Conservation (phyloP, 2,113 vertebrate genomes). For the Fulmarus glacialis region DNA sequence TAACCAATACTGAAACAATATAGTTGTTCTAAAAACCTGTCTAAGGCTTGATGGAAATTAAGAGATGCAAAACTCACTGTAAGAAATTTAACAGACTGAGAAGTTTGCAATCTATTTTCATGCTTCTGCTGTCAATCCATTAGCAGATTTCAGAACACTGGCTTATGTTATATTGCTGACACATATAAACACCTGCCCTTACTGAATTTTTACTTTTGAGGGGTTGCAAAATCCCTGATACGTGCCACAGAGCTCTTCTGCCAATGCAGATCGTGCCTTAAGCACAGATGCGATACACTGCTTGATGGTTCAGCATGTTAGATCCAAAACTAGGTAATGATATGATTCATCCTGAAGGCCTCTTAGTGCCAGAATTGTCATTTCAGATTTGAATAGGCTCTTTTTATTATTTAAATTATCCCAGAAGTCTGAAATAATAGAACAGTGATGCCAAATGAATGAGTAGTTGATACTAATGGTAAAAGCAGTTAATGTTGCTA, state of each 20-base stretch:
- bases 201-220: neutral
- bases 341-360: neutral
- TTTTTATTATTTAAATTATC: neutral
- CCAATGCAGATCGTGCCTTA: neutral
- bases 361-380: neutral
- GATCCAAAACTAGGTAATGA: neutral
- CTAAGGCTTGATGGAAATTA: neutral
- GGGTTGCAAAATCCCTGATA: neutral
- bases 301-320: neutral
- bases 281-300: neutral
- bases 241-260: neutral
- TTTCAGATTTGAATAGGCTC: neutral
- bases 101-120: neutral
- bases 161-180: neutral
- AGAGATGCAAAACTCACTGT: neutral
- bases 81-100: neutral
- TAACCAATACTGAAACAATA: neutral
- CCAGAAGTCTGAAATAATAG: neutral
- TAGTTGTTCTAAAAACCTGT: neutral
- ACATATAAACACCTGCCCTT: neutral
- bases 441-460: neutral
- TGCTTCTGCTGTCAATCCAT: neutral
- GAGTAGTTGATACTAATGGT: neutral
- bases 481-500: neutral
- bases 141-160: neutral